Evolutionary conservation across 2,113 vertebrate genomes (phyloP).

Genomic region (Peromyscus leucopus): DNA sequence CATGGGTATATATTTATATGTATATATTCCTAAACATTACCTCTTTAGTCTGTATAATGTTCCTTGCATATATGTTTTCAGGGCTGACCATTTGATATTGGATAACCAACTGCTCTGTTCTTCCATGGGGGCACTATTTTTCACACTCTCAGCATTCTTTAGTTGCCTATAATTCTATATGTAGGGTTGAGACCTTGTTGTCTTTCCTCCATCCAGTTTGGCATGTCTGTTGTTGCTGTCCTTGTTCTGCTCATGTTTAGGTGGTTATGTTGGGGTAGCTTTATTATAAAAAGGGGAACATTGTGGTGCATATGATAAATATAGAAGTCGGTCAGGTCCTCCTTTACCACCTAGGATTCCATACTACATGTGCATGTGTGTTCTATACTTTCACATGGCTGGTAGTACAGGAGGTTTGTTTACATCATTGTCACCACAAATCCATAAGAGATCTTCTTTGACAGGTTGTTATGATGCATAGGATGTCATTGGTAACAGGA

Average conservation of each 20-base stretch:
- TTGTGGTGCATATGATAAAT: not conserved
- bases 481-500: not conserved
- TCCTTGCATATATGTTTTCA: not conserved
- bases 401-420: not conserved
- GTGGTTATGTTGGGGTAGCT: not conserved
- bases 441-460: not conserved
- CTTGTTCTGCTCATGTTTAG: not conserved
- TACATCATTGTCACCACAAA: not conserved
- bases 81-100: not conserved
- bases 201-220: not conserved
- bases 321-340: no score
- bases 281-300: not conserved
- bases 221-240: not conserved
- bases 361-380: not conserved
- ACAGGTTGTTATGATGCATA: not conserved
- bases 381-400: not conserved
- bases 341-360: not conserved
- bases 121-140: not conserved
- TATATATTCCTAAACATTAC: not conserved
- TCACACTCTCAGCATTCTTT: not conserved
- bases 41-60: not conserved
- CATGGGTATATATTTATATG: not conserved
- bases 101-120: not conserved
- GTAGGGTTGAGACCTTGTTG: not conserved
- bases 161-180: not conserved